Conservation (phyloP, 2,797 vertebrate genomes). For the Schizopygopsis malacanthus region DNA sequence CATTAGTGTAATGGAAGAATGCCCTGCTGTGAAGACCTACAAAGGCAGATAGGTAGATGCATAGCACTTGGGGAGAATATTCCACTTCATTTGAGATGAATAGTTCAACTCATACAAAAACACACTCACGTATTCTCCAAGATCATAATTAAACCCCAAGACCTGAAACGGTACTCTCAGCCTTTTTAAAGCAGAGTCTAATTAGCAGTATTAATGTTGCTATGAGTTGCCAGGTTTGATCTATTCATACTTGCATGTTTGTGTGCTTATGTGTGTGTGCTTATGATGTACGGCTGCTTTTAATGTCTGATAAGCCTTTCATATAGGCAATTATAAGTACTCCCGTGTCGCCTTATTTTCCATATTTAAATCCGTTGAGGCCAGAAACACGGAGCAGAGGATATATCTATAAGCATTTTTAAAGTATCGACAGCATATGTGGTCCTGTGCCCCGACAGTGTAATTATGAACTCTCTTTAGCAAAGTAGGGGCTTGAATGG, state of each 20-base stretch:
- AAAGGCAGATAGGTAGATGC: slow-evolving; percentile 49
- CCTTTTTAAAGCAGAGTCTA: slow-evolving; percentile 47
- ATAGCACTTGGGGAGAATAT: slow-evolving; percentile 38
- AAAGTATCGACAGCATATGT: slow-evolving; percentile 12
- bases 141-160: slow-evolving; percentile 58
- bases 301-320: slow-evolving; percentile 34
- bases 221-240: slow-evolving; percentile 36
- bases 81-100: slow-evolving; percentile 42
- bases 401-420: slow-evolving; percentile 26
- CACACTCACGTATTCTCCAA: slow-evolving; percentile 1
- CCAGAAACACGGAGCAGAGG: neutral
- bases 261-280: slow-evolving; percentile 13
- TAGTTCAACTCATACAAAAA: slow-evolving; percentile 39
- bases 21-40: slow-evolving; percentile 39
- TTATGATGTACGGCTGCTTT: slow-evolving; percentile 12
- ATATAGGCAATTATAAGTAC: slow-evolving; percentile 33
- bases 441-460: slow-evolving; percentile 1
- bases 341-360: neutral
- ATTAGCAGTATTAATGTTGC: slow-evolving; percentile 53
- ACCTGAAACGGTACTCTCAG: slow-evolving; percentile 32
- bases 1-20: slow-evolving; percentile 49
- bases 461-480: slow-evolving; percentile 43
- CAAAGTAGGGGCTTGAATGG: slow-evolving; percentile 35
- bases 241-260: slow-evolving; percentile 21
- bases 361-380: slow-evolving; percentile 16